Conservation (phyloP, 2,797 vertebrate genomes). For the Dipus sagitta region DNA sequence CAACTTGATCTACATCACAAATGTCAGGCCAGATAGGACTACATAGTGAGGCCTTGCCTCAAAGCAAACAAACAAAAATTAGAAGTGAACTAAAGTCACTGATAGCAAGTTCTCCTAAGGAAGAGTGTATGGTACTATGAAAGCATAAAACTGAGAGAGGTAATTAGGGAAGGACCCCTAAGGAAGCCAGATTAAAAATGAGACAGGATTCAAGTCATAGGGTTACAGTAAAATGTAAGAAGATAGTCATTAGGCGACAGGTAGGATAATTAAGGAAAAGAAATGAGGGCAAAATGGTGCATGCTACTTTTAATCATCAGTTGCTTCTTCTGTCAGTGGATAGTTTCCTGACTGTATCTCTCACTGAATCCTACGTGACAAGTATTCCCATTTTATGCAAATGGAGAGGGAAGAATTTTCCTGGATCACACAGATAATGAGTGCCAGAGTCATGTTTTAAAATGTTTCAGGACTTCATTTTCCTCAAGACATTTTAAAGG, state of each 20-base stretch:
- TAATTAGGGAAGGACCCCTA: conserved; percentile 46
- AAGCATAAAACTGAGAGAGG: conserved; percentile 55
- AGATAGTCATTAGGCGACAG: conserved; percentile 44
- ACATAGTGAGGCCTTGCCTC: background rate
- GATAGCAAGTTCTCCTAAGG: background rate
- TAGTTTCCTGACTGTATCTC: background rate
- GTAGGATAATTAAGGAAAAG: conserved; percentile 19
- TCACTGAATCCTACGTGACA: background rate
- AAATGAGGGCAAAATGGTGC: background rate
- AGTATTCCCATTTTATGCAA: background rate
- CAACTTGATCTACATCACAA: background rate
- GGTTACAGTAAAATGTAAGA: background rate
- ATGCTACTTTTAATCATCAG: conserved; percentile 24
- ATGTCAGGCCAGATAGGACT: background rate
- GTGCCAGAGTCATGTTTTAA: background rate
- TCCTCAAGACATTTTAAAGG: background rate
- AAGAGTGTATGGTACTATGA: background rate
- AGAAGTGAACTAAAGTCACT: background rate
- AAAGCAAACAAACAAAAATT: background rate
- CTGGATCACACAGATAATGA: background rate
- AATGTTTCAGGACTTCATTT: background rate
- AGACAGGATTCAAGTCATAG: background rate
- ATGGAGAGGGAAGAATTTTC: background rate
- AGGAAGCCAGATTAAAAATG: conserved; percentile 32
- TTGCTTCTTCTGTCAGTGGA: background rate